Evolutionary conservation across 2,888 invertebrate species (phyloP).

Genomic region (Heliconius sara): DNA sequence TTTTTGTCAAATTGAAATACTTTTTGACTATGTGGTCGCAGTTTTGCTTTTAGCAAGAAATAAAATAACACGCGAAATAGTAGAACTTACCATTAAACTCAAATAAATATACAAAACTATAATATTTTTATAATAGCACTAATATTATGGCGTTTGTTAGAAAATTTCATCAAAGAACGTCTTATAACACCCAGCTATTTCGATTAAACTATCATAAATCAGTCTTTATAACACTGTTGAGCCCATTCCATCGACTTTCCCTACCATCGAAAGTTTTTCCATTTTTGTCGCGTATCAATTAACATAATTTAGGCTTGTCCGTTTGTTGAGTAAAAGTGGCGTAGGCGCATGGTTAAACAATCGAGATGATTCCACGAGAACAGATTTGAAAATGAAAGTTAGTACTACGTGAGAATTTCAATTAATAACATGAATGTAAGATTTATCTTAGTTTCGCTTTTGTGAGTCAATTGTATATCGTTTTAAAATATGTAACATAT

Average conservation of each 20-base stretch:
- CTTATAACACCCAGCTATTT: not conserved
- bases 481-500: not conserved
- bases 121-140: too few relatives aligned
- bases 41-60: too few relatives aligned
- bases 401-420: slow-evolving; percentile 1
- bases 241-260: slow-evolving; percentile 49
- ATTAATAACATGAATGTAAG: not conserved
- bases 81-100: too few relatives aligned
- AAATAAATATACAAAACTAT: too few relatives aligned
- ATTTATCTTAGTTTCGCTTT: not conserved
- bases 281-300: slow-evolving; percentile 53
- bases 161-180: not conserved
- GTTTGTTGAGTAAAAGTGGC: slow-evolving; percentile 23
- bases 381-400: slow-evolving; percentile 24
- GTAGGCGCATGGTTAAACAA: slow-evolving; percentile 7
- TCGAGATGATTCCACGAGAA: not conserved
- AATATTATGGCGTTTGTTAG: not conserved
- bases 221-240: not conserved
- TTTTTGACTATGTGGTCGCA: too few relatives aligned
- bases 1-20: too few relatives aligned
- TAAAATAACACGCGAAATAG: too few relatives aligned
- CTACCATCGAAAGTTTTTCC: slow-evolving; percentile 52
- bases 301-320: slow-evolving; percentile 51
- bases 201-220: not conserved
- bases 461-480: not conserved